Base-by-base conservation (phyloP, 2,113 vertebrate genomes). In the Xerus inauris region DNA sequence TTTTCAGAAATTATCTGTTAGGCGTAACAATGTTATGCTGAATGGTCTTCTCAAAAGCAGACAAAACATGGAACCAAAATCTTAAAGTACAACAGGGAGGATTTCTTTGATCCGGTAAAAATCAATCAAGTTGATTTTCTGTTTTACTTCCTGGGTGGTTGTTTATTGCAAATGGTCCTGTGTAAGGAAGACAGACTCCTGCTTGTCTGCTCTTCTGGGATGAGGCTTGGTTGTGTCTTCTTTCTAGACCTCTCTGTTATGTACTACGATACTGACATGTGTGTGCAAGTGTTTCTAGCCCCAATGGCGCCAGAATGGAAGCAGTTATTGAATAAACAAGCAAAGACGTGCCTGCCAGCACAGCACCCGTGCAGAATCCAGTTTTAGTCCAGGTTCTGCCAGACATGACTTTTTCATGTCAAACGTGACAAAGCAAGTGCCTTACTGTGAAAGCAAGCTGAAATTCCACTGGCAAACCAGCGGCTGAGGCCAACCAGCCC, bases 51-150 rank as follows among this genome's bases (percentile, higher is more conserved):
- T 93, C 87, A 75, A 71, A 97, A 96, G 97, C 14, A 84, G 88
- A 94, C 57, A 96, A 91, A 97, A 92, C 14, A 32, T 0, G 4
- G 32, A 88, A 71, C 83, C 83, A 95, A 97, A 91, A 72, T 42
- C 54, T 95, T 95, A 72, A 97, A 96, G 97, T 77, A 72, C 69
- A 97, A 86, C 54, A 71, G 72, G 93, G 6, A 30, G 51, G 28
- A 89, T 97, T 95, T 28, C 38, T 97, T 98, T 97, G 89, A 97
- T 96, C 75, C 84, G 87, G 75, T 95, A 93, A 97, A 64, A 95
- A 95, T 97, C 83, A 76, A 91, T 95, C 65, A 85, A 35, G 40
- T 14, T 82, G 80, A 69, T 20, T 89, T 95, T 87, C n/a, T 22
- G 35, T 57, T 75, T 97, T 94, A 94, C 95, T 91, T 96, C 95